A percentile compares a stretch with the other conserved stretches of the same genome.
phyloP scores from a whole-genome alignment of 2,797 vertebrate genomes.

The Melanotaenia maccullochi region DNA sequence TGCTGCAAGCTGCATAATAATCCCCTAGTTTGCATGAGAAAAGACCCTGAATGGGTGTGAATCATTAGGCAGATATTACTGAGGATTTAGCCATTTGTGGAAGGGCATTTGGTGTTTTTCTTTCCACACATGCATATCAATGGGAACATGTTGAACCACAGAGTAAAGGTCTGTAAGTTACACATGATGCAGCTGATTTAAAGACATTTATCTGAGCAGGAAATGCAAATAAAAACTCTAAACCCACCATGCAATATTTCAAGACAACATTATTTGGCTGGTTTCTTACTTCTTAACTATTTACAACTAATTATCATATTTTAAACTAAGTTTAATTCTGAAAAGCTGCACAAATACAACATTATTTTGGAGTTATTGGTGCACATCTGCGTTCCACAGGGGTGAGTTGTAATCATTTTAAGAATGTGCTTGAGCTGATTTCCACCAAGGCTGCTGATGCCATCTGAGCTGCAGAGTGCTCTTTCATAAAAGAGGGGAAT shows the following conservation, averaged over 20 bases:
- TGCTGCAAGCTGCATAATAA: conserved; percentile 74
- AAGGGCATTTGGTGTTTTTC: conserved; percentile 49
- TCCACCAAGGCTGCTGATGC: conserved; percentile 52
- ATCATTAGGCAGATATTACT: conserved; percentile 68
- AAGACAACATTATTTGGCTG: background rate
- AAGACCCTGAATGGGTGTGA: conserved; percentile 57
- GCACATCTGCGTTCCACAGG: conserved; percentile 23
- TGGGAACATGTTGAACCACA: conserved; percentile 3
- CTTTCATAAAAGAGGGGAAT: conserved; percentile 61
- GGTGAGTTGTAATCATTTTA: conserved; percentile 73
- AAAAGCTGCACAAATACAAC: background rate
- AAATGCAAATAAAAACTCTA: conserved; percentile 12
- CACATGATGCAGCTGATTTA: conserved; percentile 17
- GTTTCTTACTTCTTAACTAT: background rate
- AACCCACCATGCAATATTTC: background rate
- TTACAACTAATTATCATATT: conserved; percentile 8
- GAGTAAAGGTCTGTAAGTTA: conserved; percentile 26
- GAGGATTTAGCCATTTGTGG: conserved; percentile 68
- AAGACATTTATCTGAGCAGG: conserved; percentile 19
- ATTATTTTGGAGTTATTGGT: conserved; percentile 19
- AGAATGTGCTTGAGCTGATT: conserved; percentile 74
- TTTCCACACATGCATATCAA: conserved; percentile 33
- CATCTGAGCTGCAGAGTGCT: conserved; percentile 52
- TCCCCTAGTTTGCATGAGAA: conserved; percentile 79
- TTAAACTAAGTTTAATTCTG: background rate